Conservation (phyloP, 2,888 invertebrate genomes). For the Odontomyia ornata region DNA sequence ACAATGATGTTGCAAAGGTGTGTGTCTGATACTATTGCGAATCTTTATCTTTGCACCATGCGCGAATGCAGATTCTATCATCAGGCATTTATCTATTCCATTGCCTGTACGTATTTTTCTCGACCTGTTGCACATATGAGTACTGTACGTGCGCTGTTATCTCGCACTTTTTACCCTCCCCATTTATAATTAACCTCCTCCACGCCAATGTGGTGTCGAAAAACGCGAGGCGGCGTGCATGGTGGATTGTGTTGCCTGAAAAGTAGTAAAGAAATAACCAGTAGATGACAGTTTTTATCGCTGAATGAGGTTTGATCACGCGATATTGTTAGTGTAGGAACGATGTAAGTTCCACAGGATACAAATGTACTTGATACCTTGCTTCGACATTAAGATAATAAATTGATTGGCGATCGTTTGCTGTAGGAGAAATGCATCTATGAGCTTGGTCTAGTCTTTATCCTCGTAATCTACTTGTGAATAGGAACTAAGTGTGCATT, state of each 20-base stretch:
- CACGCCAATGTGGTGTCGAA: background rate
- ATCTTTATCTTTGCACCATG: background rate
- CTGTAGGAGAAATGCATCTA: background rate
- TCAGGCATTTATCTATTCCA: background rate
- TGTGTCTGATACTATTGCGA: background rate
- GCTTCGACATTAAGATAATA: slow-evolving; percentile 11
- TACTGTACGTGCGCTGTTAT: background rate
- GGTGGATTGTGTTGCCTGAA: background rate
- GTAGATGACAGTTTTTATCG: slow-evolving; percentile 31
- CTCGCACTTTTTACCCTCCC: no score
- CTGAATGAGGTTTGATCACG: slow-evolving; percentile 33
- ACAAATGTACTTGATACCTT: slow-evolving; percentile 37
- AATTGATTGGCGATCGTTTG: background rate
- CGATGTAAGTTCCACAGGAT: slow-evolving; percentile 3
- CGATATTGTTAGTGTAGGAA: slow-evolving; percentile 30
- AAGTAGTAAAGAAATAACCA: slow-evolving; percentile 31
- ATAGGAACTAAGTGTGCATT: no score
- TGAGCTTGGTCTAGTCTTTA: background rate
- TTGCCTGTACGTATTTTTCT: background rate
- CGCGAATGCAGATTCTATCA: slow-evolving; percentile 22
- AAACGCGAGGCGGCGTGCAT: background rate
- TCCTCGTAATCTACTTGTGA: no score
- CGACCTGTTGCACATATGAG: background rate
- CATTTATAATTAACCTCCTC: slow-evolving; percentile 41
- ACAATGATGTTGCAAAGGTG: background rate